phyloP scores from a whole-genome alignment of 2,888 invertebrate species.

The Theodoxus fluviatilis region DNA sequence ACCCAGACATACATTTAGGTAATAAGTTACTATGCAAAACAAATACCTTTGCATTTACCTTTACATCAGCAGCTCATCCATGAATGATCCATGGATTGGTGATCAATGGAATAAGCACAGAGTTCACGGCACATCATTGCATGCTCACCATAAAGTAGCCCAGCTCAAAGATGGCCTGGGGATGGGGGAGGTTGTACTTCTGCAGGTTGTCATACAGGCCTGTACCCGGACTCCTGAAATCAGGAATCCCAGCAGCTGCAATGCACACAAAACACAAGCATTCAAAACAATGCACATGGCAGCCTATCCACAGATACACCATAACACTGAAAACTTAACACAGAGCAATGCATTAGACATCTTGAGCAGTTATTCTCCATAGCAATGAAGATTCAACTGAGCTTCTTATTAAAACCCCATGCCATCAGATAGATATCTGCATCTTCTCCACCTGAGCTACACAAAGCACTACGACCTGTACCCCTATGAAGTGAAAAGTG shows the following conservation, averaged over 20 bases:
- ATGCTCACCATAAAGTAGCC: slow-evolving; percentile 75
- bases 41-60: background rate
- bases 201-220: slow-evolving; percentile 90
- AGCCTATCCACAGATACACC: too few relatives aligned
- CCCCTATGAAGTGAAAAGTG: too few relatives aligned
- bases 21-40: background rate
- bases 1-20: background rate
- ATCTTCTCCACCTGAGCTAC: too few relatives aligned
- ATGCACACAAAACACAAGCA: too few relatives aligned
- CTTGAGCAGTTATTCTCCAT: too few relatives aligned
- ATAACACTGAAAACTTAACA: too few relatives aligned
- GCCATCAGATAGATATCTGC: too few relatives aligned
- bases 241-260: slow-evolving; percentile 92
- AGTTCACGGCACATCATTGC: background rate
- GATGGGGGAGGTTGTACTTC: slow-evolving; percentile 89
- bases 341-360: too few relatives aligned
- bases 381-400: too few relatives aligned
- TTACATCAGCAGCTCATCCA: background rate
- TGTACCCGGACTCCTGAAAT: slow-evolving; percentile 90
- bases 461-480: too few relatives aligned
- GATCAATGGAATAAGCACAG: background rate
- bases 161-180: slow-evolving; percentile 90
- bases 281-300: too few relatives aligned
- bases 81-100: background rate
- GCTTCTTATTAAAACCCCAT: too few relatives aligned